Evolutionary conservation across 1,140 invertebrate species (phyloP), one percentile per base, ranked within the genome.

Genomic region (Pachypeltis micranthus): DNA sequence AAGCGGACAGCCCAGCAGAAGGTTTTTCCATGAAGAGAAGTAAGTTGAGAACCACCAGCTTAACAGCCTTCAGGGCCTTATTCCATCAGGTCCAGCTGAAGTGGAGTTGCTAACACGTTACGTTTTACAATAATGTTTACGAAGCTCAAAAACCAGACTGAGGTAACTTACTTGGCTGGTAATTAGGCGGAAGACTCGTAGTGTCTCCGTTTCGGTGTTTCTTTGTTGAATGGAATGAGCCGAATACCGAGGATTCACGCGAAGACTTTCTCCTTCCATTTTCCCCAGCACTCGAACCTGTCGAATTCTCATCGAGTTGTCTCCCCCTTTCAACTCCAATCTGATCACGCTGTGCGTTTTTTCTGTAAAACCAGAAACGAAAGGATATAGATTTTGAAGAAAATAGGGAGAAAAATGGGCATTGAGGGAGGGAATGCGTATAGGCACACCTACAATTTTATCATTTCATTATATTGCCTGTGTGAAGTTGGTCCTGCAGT

Each of bases 171-270:
- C 90, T 80, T 93, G 89, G 66, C 90, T 88, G 0, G 93, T 96
- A 3, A 98, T 87, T 0, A 95, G 78, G n/a, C 93, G 80, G 72
- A 98, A 97, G 0, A 98, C 93, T 70, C 90, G 83, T 10, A 98
- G 75, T 0, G 94, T 96, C 77, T 98, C 93, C 14, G 85, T 78
- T 77, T 98, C 93, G 70, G 91, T 93, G 71, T 91, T 88, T 58
- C 85, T 80, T 69, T 91, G 89, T 62, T 93, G 85, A 28, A 93
- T 85, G n/a, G 80, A 80, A 16, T 77, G 66, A 0, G 80, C 74
- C 67, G 70, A 80, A 29, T 79, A 70, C 63, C 81, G 76, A 68
- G 79, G 78, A 14, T 77, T 74, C 47, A 79, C 63, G 55, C 66
- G 56, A 24, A 78, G 64, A 0, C 74, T 72, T 70, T 82, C 80